Conservation (phyloP, 2,113 vertebrate species). For the Cynoglossus semilaevis region DNA sequence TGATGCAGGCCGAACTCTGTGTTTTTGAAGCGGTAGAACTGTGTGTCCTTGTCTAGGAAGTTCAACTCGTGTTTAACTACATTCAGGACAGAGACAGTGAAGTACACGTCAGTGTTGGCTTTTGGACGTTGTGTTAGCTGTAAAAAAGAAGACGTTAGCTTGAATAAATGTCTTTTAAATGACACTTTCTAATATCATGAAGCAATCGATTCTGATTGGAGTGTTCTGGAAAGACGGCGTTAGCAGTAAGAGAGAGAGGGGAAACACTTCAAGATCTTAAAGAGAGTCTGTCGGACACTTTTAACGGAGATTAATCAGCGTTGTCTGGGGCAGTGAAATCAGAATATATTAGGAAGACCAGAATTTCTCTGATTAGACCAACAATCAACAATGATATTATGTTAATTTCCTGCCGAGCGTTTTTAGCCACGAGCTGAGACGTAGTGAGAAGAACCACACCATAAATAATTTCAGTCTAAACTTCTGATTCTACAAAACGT, state of each 20-base stretch:
- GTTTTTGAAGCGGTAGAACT: slow-evolving; percentile 90
- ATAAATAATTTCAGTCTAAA: too few species aligned
- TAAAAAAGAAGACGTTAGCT: too few species aligned
- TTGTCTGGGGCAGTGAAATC: slow-evolving; percentile 20
- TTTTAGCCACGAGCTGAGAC: too few species aligned
- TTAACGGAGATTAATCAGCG: slow-evolving; percentile 13
- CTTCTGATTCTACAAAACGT: too few species aligned
- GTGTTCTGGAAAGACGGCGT: slow-evolving; percentile 11
- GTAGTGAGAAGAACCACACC: not conserved
- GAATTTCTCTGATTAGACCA: not conserved
- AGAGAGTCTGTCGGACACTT: too few species aligned
- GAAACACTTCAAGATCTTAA: too few species aligned
- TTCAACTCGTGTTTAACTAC: slow-evolving; percentile 90
- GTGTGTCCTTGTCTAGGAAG: slow-evolving; percentile 90
- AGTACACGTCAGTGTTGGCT: too few species aligned
- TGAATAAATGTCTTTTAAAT: slow-evolving; percentile 32
- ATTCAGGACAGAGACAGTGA: slow-evolving; percentile 21
- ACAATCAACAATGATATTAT: not conserved
- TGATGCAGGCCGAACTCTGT: slow-evolving; percentile 71
- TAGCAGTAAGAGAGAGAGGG: too few species aligned
- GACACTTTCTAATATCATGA: slow-evolving; percentile 25
- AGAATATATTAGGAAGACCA: slow-evolving; percentile 23
- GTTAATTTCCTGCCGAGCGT: not conserved
- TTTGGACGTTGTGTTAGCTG: too few species aligned
- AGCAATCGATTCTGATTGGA: slow-evolving; percentile 56